Percentiles rank a stretch among this genome's conserved stretches.
These are phyloP conservation scores for Asteroscopus sphinx DNA, from an alignment of 2,888 invertebrate species.

Conservation along the genomic window DNA sequence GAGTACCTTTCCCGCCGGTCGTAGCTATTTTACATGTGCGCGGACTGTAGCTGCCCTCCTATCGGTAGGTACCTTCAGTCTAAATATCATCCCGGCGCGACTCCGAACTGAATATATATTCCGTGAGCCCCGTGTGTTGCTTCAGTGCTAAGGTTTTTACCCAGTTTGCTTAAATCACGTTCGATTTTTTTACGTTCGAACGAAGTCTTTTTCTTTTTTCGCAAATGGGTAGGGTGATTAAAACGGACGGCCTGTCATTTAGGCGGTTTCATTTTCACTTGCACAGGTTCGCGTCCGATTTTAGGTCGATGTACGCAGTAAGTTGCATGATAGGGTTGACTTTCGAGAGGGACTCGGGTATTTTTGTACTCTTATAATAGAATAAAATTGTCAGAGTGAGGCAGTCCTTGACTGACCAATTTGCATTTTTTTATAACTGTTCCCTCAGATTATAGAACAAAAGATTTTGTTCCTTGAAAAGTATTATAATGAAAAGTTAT, in stretches of 20 bases:
- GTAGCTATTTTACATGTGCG: slow-evolving; percentile 89
- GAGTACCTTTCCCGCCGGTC: slow-evolving; percentile 71
- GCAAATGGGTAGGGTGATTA: slow-evolving; percentile 47
- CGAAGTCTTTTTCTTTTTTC: slow-evolving; percentile 29
- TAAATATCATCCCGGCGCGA: slow-evolving; percentile 85
- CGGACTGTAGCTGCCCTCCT: slow-evolving; percentile 86
- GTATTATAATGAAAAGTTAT: too few relatives aligned
- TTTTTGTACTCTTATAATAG: neutral
- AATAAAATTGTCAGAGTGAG: too few relatives aligned
- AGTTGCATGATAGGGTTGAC: neutral
- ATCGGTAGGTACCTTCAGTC: slow-evolving; percentile 85
- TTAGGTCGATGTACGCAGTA: slow-evolving; percentile 10
- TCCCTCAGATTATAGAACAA: too few relatives aligned
- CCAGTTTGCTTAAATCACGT: slow-evolving; percentile 72
- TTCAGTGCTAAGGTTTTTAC: slow-evolving; percentile 73
- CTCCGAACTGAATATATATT: slow-evolving; percentile 83
- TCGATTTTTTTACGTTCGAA: slow-evolving; percentile 61
- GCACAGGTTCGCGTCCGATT: slow-evolving; percentile 14
- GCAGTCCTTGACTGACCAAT: too few relatives aligned
- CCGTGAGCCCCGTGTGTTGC: slow-evolving; percentile 76
- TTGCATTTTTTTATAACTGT: too few relatives aligned
- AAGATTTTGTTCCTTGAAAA: too few relatives aligned
- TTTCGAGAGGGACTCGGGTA: neutral
- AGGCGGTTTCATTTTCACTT: slow-evolving; percentile 40
- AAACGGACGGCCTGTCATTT: slow-evolving; percentile 49